These are phyloP conservation scores for Luffia ferchaultella DNA, from an alignment of 2,888 invertebrate genomes.

Conservation along the genomic window DNA sequence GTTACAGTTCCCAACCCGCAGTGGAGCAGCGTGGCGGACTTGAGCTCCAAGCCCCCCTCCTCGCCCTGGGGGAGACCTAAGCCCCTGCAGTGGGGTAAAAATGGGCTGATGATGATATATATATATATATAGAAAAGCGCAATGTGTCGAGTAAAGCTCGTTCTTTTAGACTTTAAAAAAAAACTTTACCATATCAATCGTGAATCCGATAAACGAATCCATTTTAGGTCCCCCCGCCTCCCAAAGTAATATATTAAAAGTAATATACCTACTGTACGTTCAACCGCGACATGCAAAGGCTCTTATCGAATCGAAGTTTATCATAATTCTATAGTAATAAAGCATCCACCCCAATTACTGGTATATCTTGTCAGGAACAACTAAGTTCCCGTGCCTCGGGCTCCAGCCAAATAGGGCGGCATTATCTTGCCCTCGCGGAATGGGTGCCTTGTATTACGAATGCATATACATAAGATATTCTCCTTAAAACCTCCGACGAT, in stretches of 20 bases:
- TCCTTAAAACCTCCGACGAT: not conserved
- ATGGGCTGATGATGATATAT: no score
- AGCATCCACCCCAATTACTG: constrained; percentile 28
- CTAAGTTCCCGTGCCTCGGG: constrained; percentile 1
- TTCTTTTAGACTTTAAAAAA: no score
- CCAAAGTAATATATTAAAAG: not conserved
- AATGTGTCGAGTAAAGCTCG: no score
- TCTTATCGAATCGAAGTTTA: constrained; percentile 6
- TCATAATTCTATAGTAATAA: constrained; percentile 4
- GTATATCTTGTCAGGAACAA: constrained; percentile 6
- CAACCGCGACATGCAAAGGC: not conserved
- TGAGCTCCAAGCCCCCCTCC: no score
- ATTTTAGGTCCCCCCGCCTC: not conserved
- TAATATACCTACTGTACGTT: not conserved
- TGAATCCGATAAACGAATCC: not conserved
- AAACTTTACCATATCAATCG: not conserved
- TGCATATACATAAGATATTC: constrained; percentile 12
- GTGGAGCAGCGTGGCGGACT: no score
- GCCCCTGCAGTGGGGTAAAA: no score
- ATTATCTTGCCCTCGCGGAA: constrained; percentile 13
- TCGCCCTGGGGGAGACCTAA: no score
- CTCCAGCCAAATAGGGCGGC: constrained; percentile 4
- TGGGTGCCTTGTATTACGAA: constrained; percentile 12
- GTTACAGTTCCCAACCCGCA: no score
- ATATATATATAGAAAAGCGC: no score